These are phyloP conservation scores for Latrodectus geometricus DNA, from an alignment of 1,140 invertebrate species.

Conservation along the genomic window DNA sequence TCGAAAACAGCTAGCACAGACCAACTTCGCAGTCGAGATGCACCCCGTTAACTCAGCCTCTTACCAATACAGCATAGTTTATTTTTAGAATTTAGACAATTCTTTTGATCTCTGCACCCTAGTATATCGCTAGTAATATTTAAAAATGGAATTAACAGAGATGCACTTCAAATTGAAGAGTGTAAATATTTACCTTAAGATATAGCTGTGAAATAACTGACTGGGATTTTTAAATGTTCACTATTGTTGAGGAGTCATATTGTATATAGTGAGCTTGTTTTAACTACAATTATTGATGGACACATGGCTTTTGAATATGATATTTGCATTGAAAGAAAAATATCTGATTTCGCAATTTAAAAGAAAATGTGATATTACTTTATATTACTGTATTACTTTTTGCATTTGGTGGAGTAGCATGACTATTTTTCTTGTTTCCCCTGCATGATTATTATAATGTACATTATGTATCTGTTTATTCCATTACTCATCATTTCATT, in stretches of 20 bases:
- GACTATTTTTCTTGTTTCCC: neutral
- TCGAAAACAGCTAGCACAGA: slow-evolving; percentile 62
- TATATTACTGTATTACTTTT: slow-evolving; percentile 46
- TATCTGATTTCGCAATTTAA: slow-evolving; percentile 42
- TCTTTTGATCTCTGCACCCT: slow-evolving; percentile 61
- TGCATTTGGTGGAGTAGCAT: slow-evolving; percentile 51
- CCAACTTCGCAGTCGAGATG: slow-evolving; percentile 62
- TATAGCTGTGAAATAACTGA: slow-evolving; percentile 33
- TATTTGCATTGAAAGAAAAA: slow-evolving; percentile 14
- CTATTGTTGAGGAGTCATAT: neutral
- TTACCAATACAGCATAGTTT: slow-evolving; percentile 36
- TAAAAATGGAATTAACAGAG: slow-evolving; percentile 1
- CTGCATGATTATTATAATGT: slow-evolving; percentile 41
- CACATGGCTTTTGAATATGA: slow-evolving; percentile 24
- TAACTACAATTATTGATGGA: neutral
- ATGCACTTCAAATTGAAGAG: neutral
- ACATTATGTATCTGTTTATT: slow-evolving; percentile 3
- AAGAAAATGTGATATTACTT: slow-evolving; percentile 60
- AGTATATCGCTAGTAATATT: slow-evolving; percentile 50
- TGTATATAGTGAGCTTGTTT: slow-evolving; percentile 51
- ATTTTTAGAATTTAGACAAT: slow-evolving; percentile 57
- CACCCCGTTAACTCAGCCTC: slow-evolving; percentile 28
- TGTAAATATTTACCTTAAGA: slow-evolving; percentile 18
- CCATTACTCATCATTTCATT: slow-evolving; percentile 20
- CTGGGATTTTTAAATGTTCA: neutral